Percentiles rank a stretch among this genome's conserved stretches.
Conservation (phyloP, 2,113 vertebrate species). For the Carassius gibelio region DNA sequence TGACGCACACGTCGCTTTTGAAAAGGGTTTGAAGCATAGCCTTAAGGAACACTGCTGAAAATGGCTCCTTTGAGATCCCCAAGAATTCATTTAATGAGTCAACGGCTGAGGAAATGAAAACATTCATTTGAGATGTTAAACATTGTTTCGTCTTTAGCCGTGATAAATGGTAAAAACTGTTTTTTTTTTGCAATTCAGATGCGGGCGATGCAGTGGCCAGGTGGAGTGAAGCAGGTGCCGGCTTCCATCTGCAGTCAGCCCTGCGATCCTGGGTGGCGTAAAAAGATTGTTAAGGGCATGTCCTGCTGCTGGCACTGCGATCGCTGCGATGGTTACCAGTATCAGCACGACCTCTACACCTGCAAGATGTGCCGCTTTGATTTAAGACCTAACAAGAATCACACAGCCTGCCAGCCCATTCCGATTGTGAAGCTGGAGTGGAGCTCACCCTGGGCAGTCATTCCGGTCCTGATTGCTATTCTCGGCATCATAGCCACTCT, state of each 20-base stretch:
- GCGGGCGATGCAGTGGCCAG: conserved; percentile 74
- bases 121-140: conserved; percentile 7
- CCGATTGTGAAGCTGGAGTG: conserved; percentile 79
- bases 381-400: conserved; percentile 74
- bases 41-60: not conserved
- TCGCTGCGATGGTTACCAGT: conserved; percentile 79
- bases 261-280: conserved; percentile 74
- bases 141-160: not conserved
- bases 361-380: conserved; percentile 80
- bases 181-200: conserved; percentile 63
- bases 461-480: conserved; percentile 75
- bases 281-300: conserved; percentile 79
- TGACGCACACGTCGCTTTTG: not conserved
- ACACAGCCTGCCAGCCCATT: conserved; percentile 75
- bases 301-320: conserved; percentile 80
- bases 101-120: not conserved
- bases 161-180: conserved; percentile 21
- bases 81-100: conserved; percentile 17
- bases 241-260: conserved; percentile 77
- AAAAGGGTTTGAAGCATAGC: not conserved
- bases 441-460: conserved; percentile 79
- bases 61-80: not conserved
- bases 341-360: conserved; percentile 75
- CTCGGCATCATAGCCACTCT: conserved; percentile 77
- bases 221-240: conserved; percentile 70